These are phyloP conservation scores for Diploptera punctata DNA, from an alignment of 2,888 invertebrate genomes.

Conservation along the genomic window DNA sequence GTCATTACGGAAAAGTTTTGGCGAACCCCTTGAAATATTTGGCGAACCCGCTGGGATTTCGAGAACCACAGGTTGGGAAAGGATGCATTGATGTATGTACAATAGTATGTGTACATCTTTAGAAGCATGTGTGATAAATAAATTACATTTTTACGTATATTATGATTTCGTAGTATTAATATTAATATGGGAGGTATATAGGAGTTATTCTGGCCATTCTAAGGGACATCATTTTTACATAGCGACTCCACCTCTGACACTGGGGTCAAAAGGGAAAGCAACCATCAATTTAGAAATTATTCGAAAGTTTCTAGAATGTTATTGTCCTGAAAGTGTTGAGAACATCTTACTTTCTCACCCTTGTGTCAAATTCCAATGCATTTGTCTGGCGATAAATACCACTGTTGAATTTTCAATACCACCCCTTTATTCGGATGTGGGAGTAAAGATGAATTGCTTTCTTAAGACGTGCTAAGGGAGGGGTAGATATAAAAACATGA, in stretches of 20 bases:
- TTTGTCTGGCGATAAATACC: slow-evolving; percentile 21
- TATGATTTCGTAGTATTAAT: no score
- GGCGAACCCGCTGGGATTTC: no score
- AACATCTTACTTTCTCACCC: neutral
- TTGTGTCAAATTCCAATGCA: neutral
- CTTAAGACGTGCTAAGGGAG: neutral
- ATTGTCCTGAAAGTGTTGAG: neutral
- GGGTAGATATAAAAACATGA: neutral
- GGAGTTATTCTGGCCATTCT: neutral
- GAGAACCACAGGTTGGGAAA: no score
- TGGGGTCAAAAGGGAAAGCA: neutral
- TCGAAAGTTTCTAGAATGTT: neutral
- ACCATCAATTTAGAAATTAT: neutral
- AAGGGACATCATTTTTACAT: neutral
- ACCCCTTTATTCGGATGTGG: neutral
- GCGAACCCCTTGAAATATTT: no score
- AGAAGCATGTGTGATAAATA: no score
- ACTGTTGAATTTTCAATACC: slow-evolving; percentile 11
- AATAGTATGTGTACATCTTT: no score
- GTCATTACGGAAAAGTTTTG: no score
- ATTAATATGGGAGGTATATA: no score
- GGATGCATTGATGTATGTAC: no score
- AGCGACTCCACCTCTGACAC: neutral
- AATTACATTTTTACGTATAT: no score
- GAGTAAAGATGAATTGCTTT: neutral